Percentiles rank a stretch among this genome's conserved stretches.
Evolutionary conservation across 2,113 vertebrate genomes (phyloP).

Genomic region (Poeciliopsis retropinna): DNA sequence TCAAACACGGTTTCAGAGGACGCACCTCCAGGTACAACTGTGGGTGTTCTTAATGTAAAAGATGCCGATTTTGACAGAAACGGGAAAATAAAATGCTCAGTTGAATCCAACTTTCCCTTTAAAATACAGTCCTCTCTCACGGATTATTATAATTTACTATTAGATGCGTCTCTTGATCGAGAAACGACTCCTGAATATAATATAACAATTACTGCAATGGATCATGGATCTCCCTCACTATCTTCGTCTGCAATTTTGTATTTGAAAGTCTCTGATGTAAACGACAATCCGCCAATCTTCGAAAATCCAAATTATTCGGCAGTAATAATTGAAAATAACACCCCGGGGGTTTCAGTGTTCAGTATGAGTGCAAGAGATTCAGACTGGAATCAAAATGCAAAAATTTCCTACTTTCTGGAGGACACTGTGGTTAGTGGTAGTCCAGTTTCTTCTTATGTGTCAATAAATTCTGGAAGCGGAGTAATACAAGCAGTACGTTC

Average conservation of each 20-base stretch:
- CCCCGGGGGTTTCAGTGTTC: conserved; percentile 50
- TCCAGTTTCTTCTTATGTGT: conserved; percentile 46
- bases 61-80: conserved; percentile 68
- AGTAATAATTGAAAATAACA: conserved; percentile 58
- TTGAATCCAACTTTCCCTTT: conserved; percentile 58
- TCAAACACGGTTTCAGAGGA: conserved; percentile 57
- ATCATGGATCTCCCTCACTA: conserved; percentile 55
- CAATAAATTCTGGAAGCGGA: conserved; percentile 66
- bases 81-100: conserved; percentile 34
- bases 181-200: conserved; percentile 55
- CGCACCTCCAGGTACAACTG: conserved; percentile 44
- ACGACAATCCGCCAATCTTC: conserved; percentile 66
- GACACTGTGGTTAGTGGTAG: conserved; percentile 20
- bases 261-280: conserved; percentile 60
- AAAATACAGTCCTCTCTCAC: conserved; percentile 61
- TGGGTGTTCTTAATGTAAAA: conserved; percentile 68
- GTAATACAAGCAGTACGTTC: conserved; percentile 51
- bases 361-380: conserved; percentile 31
- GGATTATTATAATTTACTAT: conserved; percentile 65
- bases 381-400: conserved; percentile 53
- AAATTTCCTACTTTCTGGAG: conserved; percentile 44
- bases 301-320: conserved; percentile 39
- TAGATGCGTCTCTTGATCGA: conserved; percentile 50
- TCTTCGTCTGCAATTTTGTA: conserved; percentile 25
- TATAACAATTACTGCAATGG: conserved; percentile 57